These are phyloP conservation scores for Polyommatus icarus DNA, from an alignment of 2,888 invertebrate genomes.

Conservation along the genomic window DNA sequence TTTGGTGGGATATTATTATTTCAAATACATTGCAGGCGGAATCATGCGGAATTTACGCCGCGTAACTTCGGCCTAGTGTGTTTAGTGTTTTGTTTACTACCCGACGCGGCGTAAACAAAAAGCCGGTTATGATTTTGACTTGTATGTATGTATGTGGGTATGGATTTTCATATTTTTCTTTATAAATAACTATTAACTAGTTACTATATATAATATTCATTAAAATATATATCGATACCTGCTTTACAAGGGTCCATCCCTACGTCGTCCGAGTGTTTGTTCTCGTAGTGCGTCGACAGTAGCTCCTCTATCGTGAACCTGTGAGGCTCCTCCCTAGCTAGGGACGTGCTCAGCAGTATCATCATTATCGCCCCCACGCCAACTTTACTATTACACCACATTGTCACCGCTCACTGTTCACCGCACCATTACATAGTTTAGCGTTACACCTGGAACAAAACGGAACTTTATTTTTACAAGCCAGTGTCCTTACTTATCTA, in stretches of 20 bases:
- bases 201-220: constrained; percentile 18
- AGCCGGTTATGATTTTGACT: no score
- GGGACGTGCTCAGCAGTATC: constrained; percentile 51
- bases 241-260: constrained; percentile 94
- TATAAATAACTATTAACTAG: no score
- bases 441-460: constrained; percentile 61
- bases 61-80: no score
- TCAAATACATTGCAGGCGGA: no score
- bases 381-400: constrained; percentile 56
- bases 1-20: no score
- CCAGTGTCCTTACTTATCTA: no score
- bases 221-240: constrained; percentile 56
- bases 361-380: constrained; percentile 57
- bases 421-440: constrained; percentile 63
- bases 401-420: constrained; percentile 52
- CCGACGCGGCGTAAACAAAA: no score
- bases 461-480: background rate
- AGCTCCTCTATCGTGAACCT: constrained; percentile 86
- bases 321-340: constrained; percentile 63
- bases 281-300: constrained; percentile 82
- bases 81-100: no score
- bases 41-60: no score
- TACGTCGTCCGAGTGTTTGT: constrained; percentile 85
- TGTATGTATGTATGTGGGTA: no score
- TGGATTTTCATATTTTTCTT: no score